These are phyloP conservation scores for Acleris sparsana DNA, from an alignment of 2,888 invertebrate species.

Conservation along the genomic window DNA sequence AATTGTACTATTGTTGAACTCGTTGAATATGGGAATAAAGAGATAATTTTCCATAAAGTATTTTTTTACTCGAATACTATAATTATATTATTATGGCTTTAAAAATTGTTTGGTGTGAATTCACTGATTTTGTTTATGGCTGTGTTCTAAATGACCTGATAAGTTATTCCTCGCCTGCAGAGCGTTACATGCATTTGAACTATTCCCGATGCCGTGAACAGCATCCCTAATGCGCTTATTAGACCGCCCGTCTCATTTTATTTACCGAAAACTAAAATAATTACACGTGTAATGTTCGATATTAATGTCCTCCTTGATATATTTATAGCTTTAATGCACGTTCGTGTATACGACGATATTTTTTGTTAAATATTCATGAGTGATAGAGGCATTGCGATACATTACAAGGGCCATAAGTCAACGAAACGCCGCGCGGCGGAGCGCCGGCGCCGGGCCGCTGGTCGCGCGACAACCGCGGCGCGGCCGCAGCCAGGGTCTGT, in stretches of 20 bases:
- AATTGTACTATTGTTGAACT: too few species aligned
- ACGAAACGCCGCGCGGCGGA: constrained; percentile 64
- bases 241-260: constrained; percentile 63
- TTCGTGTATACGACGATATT: constrained; percentile 63
- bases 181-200: constrained; percentile 53
- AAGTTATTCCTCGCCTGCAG: constrained; percentile 62
- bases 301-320: constrained; percentile 66
- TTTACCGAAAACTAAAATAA: constrained; percentile 71
- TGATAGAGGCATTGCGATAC: constrained; percentile 79
- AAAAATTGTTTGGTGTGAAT: constrained; percentile 32
- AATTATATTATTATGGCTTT: background rate
- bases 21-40: too few species aligned
- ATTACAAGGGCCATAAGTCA: constrained; percentile 79
- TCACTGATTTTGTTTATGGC: constrained; percentile 21
- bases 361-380: constrained; percentile 82
- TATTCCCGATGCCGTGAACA: constrained; percentile 56
- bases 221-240: constrained; percentile 68
- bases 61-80: too few species aligned
- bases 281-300: constrained; percentile 64
- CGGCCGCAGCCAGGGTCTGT: constrained; percentile 29
- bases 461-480: constrained; percentile 44
- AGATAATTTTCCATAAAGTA: too few species aligned
- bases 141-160: constrained; percentile 37
- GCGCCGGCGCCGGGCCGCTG: constrained; percentile 50
- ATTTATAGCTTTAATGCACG: constrained; percentile 71